Conservation (phyloP, 2,113 vertebrate genomes). For the Gorsachius goisagi region DNA sequence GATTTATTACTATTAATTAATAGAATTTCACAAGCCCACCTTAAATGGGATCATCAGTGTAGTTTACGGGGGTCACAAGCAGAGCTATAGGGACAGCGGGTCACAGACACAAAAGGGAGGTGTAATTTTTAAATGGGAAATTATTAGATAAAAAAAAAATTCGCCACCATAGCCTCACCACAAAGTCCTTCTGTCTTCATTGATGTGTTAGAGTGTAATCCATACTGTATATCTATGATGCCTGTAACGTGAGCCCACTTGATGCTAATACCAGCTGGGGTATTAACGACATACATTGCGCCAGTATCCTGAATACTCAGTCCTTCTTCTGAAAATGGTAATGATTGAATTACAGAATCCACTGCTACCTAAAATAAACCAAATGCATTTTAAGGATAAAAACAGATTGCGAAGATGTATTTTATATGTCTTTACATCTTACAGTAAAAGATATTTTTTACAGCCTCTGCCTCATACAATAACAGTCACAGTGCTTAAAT, state of each 20-base stretch:
- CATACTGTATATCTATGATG: slow-evolving; percentile 91
- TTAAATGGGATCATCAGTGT: neutral
- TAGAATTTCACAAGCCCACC: neutral
- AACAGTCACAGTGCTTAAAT: neutral
- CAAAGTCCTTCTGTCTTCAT: slow-evolving; percentile 89
- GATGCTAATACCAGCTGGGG: slow-evolving; percentile 88
- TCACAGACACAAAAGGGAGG: neutral
- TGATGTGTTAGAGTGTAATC: slow-evolving; percentile 74
- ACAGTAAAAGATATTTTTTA: neutral
- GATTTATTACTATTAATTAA: neutral
- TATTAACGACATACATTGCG: slow-evolving; percentile 90
- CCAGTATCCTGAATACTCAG: slow-evolving; percentile 92
- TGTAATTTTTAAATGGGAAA: neutral
- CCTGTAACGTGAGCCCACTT: slow-evolving; percentile 97
- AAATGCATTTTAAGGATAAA: neutral
- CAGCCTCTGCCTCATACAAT: neutral
- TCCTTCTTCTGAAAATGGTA: slow-evolving; percentile 87
- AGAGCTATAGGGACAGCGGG: neutral
- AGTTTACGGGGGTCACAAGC: neutral
- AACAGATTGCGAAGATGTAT: neutral
- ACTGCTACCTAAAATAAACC: slow-evolving; percentile 83
- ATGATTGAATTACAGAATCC: slow-evolving; percentile 82
- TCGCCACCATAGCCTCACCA: slow-evolving; percentile 76
- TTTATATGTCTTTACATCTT: neutral
- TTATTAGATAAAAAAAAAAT: neutral